Base-by-base conservation (phyloP, 2,888 invertebrate species). In the Alviniconcha strummeri region DNA sequence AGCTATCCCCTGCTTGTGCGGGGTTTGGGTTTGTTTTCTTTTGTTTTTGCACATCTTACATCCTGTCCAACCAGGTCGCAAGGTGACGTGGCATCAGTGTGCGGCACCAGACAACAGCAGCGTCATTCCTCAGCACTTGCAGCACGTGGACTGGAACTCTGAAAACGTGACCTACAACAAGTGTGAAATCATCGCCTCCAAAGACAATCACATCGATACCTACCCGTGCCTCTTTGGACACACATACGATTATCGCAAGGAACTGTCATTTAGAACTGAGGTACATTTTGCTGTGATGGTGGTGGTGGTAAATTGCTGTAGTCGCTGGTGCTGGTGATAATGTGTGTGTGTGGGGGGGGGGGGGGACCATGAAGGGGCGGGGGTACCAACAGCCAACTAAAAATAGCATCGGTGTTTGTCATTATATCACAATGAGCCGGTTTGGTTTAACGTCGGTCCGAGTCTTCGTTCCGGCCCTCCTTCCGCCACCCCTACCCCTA, bases 191-290 rank as follows among this genome's bases (percentile, higher is more conserved):
- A 77, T 57, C 19, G 77, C 57, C 57, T 3, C n/a, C 56, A 17
- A 56, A 9, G 57, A 19, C 57, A 5, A 60, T 60, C 78, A 52
- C 52, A 78, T 60, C 52, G 64, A 78, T 9, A 57, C 57, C 56
- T 77, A 60, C 57, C 77, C 77, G 2, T 77, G 77, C 13, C 57
- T 54, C 11, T 60, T 17, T 19, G 77, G 77, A 9, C 19, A 77
- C 19, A 15, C 4, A 13, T 78, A 78, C n/a, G 78, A 78, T 52
- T 78, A 64, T 64, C 19, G 15, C 64, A 60, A 17, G 19, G 9
- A 64, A 11, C 8, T 78, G 60, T 78, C 78, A 5, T 78, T 78
- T 8, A 57, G 78, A 6, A 78, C 78, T 15, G 78, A 78, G 78
- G 78, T 78, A n/a, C n/a, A 60, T 69, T 4, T 69, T n/a, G n/a